A percentile compares a stretch with the other conserved stretches of the same genome.
Conservation (phyloP, 2,888 invertebrate genomes). For the Amorpha juglandis region DNA sequence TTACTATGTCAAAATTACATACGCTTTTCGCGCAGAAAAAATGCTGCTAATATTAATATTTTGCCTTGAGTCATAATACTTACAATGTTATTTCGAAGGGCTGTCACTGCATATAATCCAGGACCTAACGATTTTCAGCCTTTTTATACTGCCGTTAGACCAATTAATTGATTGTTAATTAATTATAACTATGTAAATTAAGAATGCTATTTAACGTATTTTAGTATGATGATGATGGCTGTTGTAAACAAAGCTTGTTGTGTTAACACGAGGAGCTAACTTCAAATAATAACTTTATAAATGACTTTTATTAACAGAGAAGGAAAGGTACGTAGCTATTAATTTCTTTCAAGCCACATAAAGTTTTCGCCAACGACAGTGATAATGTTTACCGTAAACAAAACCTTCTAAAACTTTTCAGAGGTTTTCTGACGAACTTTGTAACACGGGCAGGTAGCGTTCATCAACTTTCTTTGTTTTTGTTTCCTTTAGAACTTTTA, state of each 20-base stretch:
- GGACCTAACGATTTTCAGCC: no score
- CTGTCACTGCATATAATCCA: no score
- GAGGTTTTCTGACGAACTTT: slow-evolving; percentile 23
- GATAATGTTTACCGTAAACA: slow-evolving; percentile 25
- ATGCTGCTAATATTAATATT: no score
- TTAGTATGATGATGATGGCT: no score
- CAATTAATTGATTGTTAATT: no score
- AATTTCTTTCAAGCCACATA: slow-evolving; percentile 17
- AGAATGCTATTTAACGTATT: no score
- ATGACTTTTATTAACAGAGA: slow-evolving; percentile 27
- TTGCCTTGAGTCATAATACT: no score
- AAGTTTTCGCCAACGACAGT: slow-evolving; percentile 13
- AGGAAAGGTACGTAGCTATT: slow-evolving; percentile 3
- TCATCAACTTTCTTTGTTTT: slow-evolving; percentile 24
- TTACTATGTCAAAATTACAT: no score
- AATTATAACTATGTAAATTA: no score
- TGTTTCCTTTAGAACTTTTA: slow-evolving; percentile 23
- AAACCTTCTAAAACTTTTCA: slow-evolving; percentile 12
- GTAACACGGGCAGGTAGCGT: slow-evolving; percentile 27
- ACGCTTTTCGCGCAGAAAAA: no score
- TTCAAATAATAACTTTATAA: slow-evolving; percentile 21
- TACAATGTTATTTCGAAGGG: no score
- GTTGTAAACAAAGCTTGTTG: not conserved
- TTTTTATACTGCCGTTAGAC: no score
- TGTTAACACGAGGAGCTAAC: slow-evolving; percentile 25